Evolutionary conservation across 2,113 vertebrate genomes (phyloP), one percentile per base, ranked within the genome.

Genomic region (Sinocyclocheilus rhinocerous): DNA sequence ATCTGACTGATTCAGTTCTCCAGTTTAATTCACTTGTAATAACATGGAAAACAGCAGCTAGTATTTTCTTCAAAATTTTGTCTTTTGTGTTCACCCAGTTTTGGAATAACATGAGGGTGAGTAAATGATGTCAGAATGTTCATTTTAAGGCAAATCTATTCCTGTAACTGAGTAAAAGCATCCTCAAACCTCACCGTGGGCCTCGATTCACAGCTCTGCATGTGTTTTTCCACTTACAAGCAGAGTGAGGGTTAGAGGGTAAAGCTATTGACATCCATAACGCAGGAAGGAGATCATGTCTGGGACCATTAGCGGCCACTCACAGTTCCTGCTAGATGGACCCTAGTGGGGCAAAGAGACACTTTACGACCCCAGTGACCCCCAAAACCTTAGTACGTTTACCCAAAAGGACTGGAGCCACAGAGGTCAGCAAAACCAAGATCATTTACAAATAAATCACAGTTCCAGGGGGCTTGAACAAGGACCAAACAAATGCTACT

Each of bases 261-360:
- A 85, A 89, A 90, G 85, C 88, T 88, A 90, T 90, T 89, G 86
- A 89, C 89, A 90, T 87, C 87, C 85, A 83, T 39, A 86, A 81
- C 39, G 78, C 87, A 91, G 90, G 90, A 91, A 91, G 82, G 77
- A 77, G 86, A 72, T 86, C 85, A 77, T 87, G 85, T 89, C 86
- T 85, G 87, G 85, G 85, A 84, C 81, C 81, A 89, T 90, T 87
- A 88, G 86, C 0, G 39, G 76, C 83, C 77, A 85, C 79, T 85
- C 85, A 86, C 75, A 80, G 76, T 85, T 86, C 86, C 83, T 86
- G 61, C 70, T 65, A 81, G 63, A 45, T 39, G 72, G 84, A 87
- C 81, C 86, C 80, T 67, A 69, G 57, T 42, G 80, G 69, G 84
- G 85, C 87, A 12, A 50, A 89, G 75, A 85, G 75, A 39, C 76